Conservation (phyloP, 2,113 vertebrate species). For the Sciurus niger region DNA sequence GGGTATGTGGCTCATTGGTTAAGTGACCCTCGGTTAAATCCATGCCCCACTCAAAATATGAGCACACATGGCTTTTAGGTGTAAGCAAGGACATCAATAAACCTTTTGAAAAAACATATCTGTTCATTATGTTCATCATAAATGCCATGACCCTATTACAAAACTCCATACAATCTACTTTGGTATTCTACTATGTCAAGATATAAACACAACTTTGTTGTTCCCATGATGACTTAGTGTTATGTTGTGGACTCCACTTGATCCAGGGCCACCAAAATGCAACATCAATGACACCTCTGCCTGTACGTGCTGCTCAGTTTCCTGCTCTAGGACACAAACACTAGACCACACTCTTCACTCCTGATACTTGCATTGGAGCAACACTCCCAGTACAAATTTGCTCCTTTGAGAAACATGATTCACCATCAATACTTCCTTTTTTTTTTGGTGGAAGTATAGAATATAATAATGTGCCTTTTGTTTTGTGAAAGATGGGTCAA, state of each 20-base stretch:
- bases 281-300: neutral
- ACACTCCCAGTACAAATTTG: neutral
- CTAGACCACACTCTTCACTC: neutral
- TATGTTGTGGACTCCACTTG: neutral
- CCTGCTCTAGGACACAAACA: neutral
- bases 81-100: neutral
- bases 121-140: neutral
- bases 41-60: neutral
- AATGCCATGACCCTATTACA: neutral
- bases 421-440: neutral
- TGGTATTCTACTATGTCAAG: neutral
- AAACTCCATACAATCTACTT: neutral
- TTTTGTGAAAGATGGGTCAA: neutral
- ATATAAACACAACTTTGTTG: neutral
- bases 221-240: neutral
- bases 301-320: neutral
- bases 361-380: neutral
- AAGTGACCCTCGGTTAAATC: no score
- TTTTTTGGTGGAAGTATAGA: neutral
- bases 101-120: neutral
- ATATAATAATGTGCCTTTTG: neutral
- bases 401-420: neutral
- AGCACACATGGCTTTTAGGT: neutral
- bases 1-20: no score
- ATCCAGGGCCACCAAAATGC: neutral